Evolutionary conservation across 2,888 invertebrate genomes (phyloP), one percentile per base, ranked within the genome.

Genomic region (Clivina fossor): DNA sequence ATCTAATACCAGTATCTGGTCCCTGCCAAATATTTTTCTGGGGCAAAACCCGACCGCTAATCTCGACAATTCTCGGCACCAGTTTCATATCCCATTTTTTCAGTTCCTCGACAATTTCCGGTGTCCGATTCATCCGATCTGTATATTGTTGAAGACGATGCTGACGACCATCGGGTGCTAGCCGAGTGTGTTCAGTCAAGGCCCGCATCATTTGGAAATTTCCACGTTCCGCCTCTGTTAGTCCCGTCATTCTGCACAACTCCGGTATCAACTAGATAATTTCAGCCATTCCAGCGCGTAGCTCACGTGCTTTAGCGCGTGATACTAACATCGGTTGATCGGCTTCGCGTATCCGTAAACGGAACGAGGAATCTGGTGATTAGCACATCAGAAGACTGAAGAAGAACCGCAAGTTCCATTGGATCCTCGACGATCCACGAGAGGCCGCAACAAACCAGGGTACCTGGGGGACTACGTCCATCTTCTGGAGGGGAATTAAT

Each of bases 291-390:
- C 88, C 89, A 0, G 85, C 84, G 47, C 88, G 81, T 11, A 87
- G 78, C 63, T 92, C 91, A 28, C 82, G 82, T 2, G 80, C 76
- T 60, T 83, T 87, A 0, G 84, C 78, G 2, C 81, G 80, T 0
- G 88, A 86, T 0, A 94, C 76, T 41, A 97, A 72, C 68, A 97
- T 66, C 0, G 96, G 96, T 69, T 96, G 96, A 0, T 76, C 71
- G 0, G 43, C 3, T 59, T 88, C 82, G 0, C 65, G 64, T 9
- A 54, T 30, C 5, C n/a, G n/a, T n/a, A n/a, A n/a, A n/a, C n/a
- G n/a, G n/a, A n/a, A n/a, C n/a, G n/a, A n/a, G n/a, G n/a, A n/a
- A n/a, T n/a, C n/a, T n/a, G n/a, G n/a, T n/a, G n/a, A n/a, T n/a
- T n/a, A n/a, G n/a, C n/a, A n/a, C n/a, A n/a, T n/a, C n/a, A n/a